Evolutionary conservation across 2,797 vertebrate genomes (phyloP), one percentile per base, ranked within the genome.

Genomic region (Danio albolineatus): DNA sequence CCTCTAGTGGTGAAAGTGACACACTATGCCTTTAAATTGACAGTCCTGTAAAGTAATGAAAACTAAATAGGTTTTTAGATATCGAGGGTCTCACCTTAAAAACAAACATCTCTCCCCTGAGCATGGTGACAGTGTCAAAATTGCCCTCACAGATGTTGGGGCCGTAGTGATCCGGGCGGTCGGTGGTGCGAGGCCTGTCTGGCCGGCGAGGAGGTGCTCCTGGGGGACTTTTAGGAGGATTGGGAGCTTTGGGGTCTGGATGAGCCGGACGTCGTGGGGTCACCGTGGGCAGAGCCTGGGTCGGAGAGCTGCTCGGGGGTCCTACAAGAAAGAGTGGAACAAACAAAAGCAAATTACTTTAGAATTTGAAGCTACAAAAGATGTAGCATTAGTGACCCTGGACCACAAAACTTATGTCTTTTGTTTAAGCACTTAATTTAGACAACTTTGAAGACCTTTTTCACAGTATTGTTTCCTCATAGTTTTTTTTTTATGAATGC

Each of bases 51-150:
- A n/a, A n/a, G n/a, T n/a, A n/a, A n/a, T n/a, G n/a, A 28, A 28
- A 28, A 28, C 3, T 1, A 28, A 12, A 10, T 51, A 28, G 44
- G n/a, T 4, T 9, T 43, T 4, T 19, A 16, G 14, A 16, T 39
- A 6, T 21, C 12, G 8, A 56, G 17, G 10, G 19, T 46, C 67
- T 89, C 87, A 98, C 98, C 96, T 99, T 99, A 85, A 99, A 99
- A 43, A 99, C 96, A 81, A 99, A 99, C 98, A 98, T 99, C 87
- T 99, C 98, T 85, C 98, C 98, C 2, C 97, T 93, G 70, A 99
- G 95, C 92, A 98, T 91, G 0, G 96, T 95, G 76, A 99, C 96
- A 0, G 96, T 94, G 91, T 99, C 97, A 0, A 99, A 99, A 93
- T 98, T 94, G 21, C 98, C 98, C 0, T 99, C 96, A 0, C 98